These are phyloP conservation scores for Takifugu bimaculatus DNA, from an alignment of 2,113 vertebrate genomes.

Conservation along the genomic window DNA sequence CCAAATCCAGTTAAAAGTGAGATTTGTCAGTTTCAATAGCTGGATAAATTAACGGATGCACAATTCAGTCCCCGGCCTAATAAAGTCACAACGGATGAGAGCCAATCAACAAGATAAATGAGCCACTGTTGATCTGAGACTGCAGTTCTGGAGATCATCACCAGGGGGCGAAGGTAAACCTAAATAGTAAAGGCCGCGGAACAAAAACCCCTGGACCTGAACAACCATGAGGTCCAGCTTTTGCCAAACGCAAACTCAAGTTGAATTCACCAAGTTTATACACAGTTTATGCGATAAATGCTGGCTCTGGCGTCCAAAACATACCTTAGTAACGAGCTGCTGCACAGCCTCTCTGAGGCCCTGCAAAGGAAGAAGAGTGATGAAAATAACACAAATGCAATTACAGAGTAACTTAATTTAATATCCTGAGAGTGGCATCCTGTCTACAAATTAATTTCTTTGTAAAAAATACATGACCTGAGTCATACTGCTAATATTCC, in stretches of 20 bases:
- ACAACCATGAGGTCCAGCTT: too few relatives aligned
- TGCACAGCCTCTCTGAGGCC: conserved; percentile 76
- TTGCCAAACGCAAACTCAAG: background rate
- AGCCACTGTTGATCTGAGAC: background rate
- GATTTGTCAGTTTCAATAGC: conserved; percentile 23
- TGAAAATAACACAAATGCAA: conserved; percentile 37
- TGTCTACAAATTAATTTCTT: background rate
- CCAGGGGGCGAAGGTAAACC: conserved; percentile 41
- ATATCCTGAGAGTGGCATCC: conserved; percentile 16
- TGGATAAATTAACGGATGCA: conserved; percentile 24
- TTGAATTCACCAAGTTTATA: background rate
- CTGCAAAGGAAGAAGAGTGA: conserved; percentile 57
- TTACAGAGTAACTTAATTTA: conserved; percentile 37
- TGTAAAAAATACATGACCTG: background rate
- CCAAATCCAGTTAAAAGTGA: background rate
- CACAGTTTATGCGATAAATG: background rate
- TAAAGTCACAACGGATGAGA: conserved; percentile 35
- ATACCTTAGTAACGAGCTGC: conserved; percentile 73
- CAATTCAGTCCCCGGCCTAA: conserved; percentile 42
- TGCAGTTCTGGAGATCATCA: conserved; percentile 16
- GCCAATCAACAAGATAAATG: conserved; percentile 21
- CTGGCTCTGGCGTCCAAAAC: conserved; percentile 1
- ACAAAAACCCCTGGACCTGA: too few relatives aligned
- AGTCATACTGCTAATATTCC: background rate
- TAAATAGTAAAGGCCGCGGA: background rate